These are phyloP conservation scores for Alloplasta piceator DNA, from an alignment of 2,888 invertebrate species.

Conservation along the genomic window DNA sequence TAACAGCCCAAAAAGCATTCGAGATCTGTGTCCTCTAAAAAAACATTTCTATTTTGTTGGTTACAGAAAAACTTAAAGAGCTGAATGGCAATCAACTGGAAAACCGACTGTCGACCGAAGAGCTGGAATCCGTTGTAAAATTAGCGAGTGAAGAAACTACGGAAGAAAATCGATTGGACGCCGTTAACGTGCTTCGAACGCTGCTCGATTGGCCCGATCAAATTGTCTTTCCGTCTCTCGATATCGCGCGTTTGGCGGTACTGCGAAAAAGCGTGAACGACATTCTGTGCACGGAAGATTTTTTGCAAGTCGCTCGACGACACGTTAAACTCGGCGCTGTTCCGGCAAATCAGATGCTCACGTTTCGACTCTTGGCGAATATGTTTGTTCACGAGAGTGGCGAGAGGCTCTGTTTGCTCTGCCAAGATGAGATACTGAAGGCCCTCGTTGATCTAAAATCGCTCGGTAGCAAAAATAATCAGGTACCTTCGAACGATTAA, in stretches of 20 bases:
- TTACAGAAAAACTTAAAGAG: conserved; percentile 84
- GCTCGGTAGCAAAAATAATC: conserved; percentile 86
- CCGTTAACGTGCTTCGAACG: conserved; percentile 69
- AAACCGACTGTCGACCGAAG: conserved; percentile 84
- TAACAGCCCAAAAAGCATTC: too few relatives aligned
- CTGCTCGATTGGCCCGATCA: conserved; percentile 84
- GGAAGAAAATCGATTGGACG: conserved; percentile 63
- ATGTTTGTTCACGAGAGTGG: conserved; percentile 89
- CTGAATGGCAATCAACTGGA: conserved; percentile 88
- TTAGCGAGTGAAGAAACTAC: conserved; percentile 83
- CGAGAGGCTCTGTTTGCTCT: conserved; percentile 86
- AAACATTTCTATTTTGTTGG: conserved; percentile 31
- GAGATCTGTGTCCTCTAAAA: too few relatives aligned
- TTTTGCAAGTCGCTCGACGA: conserved; percentile 82
- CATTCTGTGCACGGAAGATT: conserved; percentile 83
- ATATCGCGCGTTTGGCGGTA: conserved; percentile 93
- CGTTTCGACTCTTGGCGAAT: conserved; percentile 92
- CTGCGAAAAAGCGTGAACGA: conserved; percentile 88
- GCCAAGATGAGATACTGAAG: conserved; percentile 85
- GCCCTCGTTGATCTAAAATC: conserved; percentile 84
- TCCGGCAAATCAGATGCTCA: conserved; percentile 90
- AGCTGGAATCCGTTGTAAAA: conserved; percentile 87
- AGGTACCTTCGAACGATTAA: conserved; percentile 84
- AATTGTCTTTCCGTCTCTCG: conserved; percentile 94
- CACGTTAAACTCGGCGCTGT: conserved; percentile 83